Evolutionary conservation across 1,140 invertebrate genomes (phyloP), one percentile per base, ranked within the genome.

Genomic region (Bombus consobrinus): DNA sequence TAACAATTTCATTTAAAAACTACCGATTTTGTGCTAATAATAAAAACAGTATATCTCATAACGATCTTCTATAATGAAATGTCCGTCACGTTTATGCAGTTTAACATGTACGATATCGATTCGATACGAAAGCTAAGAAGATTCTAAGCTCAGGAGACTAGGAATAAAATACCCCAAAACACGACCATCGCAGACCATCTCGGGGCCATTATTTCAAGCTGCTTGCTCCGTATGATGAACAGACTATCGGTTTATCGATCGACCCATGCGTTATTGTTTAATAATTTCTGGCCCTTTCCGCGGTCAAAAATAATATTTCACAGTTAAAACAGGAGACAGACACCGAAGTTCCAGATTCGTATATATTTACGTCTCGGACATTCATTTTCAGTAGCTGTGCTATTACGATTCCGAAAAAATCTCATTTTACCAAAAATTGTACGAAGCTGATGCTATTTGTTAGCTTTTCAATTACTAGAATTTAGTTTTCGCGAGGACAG

Each of bases 231-330:
- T 64, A 68, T 77, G 64, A 57, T 59, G 74, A 73, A 72, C 37
- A 57, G 43, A 78, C 53, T 39, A 77, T 78, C 59, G 74, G 83
- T 78, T 78, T 86, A 89, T 89, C 88, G 87, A 89, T 12, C 78
- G 87, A 86, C 87, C 87, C 72, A 88, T 88, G 73, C 62, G 69
- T 89, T 89, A 86, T 79, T 79, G 43, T 88, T 89, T 89, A 80
- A 88, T 37, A 68, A 85, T 62, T 88, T 78, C 41, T 64, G 59
- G 53, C 64, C 82, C 81, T 88, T 6, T 47, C n/a, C 22, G 59
- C 10, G 78, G 32, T 78, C 78, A 41, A 89, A 86, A 89, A 88
- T 86, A 79, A 53, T 22, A 39, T 34, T 13, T 8, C 1, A 6
- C 3, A 32, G 75, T 78, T 84, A 79, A 84, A 84, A n/a, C 25